Evolutionary conservation across 2,797 vertebrate species (phyloP).

Genomic region (Adrianichthys oophorus): DNA sequence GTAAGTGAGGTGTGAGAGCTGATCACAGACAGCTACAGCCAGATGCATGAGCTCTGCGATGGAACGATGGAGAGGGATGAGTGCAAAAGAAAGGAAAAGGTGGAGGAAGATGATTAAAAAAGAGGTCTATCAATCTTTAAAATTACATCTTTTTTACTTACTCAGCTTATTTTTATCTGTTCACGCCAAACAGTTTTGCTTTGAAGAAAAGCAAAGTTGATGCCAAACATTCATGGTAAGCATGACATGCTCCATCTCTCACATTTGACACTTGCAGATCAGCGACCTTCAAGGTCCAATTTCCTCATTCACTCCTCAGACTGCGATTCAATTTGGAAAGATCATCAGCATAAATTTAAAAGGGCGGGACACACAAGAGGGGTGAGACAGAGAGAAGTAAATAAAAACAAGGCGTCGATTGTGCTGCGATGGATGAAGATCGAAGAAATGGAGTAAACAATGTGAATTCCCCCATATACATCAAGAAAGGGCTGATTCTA

Average conservation of each 20-base stretch:
- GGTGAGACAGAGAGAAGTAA: slow-evolving; percentile 13
- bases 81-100: slow-evolving; percentile 45
- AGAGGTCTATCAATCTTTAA: slow-evolving; percentile 59
- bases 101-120: slow-evolving; percentile 59
- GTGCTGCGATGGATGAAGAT: slow-evolving; percentile 44
- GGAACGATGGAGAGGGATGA: slow-evolving; percentile 50
- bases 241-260: slow-evolving; percentile 15
- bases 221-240: slow-evolving; percentile 9
- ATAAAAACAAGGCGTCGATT: slow-evolving; percentile 35
- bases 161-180: slow-evolving; percentile 31
- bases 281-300: slow-evolving; percentile 70
- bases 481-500: slow-evolving; percentile 14
- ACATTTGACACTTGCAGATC: slow-evolving; percentile 54
- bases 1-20: slow-evolving; percentile 37
- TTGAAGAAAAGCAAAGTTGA: slow-evolving; percentile 10
- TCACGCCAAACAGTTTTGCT: slow-evolving; percentile 22
- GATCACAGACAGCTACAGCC: slow-evolving; percentile 49
- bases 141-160: slow-evolving; percentile 60
- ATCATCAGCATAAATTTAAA: slow-evolving; percentile 72
- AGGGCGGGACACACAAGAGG: slow-evolving; percentile 34
- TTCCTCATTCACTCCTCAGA: slow-evolving; percentile 32
- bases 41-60: slow-evolving; percentile 45
- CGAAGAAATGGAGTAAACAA: slow-evolving; percentile 37
- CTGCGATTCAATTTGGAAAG: slow-evolving; percentile 64
- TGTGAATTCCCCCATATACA: slow-evolving; percentile 35